Base-by-base conservation (phyloP, 2,888 invertebrate genomes). In the Operophtera brumata region DNA sequence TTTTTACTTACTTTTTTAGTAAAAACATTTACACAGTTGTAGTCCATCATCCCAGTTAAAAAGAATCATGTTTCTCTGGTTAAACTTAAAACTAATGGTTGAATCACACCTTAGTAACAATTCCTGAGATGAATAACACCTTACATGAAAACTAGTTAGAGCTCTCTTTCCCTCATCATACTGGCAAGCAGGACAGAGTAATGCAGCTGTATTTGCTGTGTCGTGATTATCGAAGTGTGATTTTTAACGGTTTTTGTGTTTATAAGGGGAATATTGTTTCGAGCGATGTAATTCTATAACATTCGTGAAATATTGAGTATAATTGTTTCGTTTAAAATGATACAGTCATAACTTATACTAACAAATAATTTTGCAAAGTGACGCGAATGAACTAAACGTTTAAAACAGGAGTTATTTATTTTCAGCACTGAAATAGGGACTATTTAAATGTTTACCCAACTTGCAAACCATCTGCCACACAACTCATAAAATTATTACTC, bases 151-250 rank as follows among this genome's bases (percentile, higher is more conserved):
- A 32, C 32, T 39, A 37, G 28, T 44, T 11, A 37, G 26, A 66
- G 64, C 26, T 78, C 83, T 64, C 71, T 61, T 45, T 79, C 62
- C 41, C 48, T 62, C 62, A 20, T 14, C 32, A 50, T 41, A 6
- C n/a, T 6, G 32, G 54, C 5, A 69, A 78, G 41, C 63, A 69
- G 65, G 75, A 77, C 26, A 45, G 62, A 62, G 59, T 41, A 48
- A 48, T 66, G 74, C 80, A 79, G 78, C 73, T 80, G 80, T 71
- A 72, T 72, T 73, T 70, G 69, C 64, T 48, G 61, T 66, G 62
- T 54, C 52, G 67, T 69, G 70, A 77, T 79, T 71, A 77, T 73
- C 69, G 71, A 75, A 73, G 84, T 84, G 84, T 66, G 75, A 83
- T 74, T 73, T 82, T 76, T 77, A 78, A 80, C 82, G 70, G 74